These are phyloP conservation scores for Cotesia congregata DNA, from an alignment of 2,888 invertebrate genomes.

Conservation along the genomic window DNA sequence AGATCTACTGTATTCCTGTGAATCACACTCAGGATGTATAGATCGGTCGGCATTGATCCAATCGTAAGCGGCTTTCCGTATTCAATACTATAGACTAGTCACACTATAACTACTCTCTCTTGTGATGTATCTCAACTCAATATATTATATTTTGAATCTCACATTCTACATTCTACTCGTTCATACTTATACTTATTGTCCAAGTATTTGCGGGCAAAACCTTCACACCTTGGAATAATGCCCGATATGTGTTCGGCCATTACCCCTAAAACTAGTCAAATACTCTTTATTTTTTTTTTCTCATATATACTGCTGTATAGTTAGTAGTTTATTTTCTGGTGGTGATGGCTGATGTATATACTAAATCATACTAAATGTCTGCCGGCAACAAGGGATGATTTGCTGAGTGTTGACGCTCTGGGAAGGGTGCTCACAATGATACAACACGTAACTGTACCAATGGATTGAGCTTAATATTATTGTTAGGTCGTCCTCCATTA, in stretches of 20 bases:
- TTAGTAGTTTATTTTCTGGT: background rate
- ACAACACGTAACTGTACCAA: constrained; percentile 27
- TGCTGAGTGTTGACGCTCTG: background rate
- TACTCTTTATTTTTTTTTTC: constrained; percentile 4
- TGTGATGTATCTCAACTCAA: background rate
- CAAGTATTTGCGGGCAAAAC: background rate
- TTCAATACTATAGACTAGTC: background rate
- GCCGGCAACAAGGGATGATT: constrained; percentile 18
- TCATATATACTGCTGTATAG: constrained; percentile 4
- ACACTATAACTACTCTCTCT: constrained; percentile 3
- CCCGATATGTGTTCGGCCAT: constrained; percentile 33
- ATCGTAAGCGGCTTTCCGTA: constrained; percentile 64
- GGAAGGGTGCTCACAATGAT: constrained; percentile 33
- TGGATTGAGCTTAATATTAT: constrained; percentile 23
- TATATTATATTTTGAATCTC: background rate
- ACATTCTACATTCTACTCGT: background rate
- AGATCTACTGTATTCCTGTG: background rate
- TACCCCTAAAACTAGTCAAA: constrained; percentile 29
- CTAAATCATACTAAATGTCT: constrained; percentile 16
- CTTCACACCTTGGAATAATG: constrained; percentile 37
- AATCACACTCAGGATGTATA: constrained; percentile 13
- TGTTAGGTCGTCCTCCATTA: background rate
- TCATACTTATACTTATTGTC: constrained; percentile 5
- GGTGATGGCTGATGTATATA: background rate
- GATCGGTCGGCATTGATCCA: constrained; percentile 54